Conservation (phyloP, 2,888 invertebrate genomes). For the Allacma fusca region DNA sequence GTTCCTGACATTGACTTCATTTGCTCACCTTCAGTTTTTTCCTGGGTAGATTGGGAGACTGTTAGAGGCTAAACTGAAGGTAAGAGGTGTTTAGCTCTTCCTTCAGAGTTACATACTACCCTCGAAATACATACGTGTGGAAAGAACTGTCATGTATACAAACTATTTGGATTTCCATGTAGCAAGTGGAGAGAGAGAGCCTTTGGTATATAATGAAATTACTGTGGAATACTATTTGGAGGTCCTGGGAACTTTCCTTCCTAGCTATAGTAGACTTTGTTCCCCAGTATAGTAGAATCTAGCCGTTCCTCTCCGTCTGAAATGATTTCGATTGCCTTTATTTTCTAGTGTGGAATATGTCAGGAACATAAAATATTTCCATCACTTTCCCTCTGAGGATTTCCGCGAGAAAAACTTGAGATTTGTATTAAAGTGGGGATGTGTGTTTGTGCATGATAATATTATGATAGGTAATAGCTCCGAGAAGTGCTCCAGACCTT, state of each 20-base stretch:
- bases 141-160: conserved; percentile 5
- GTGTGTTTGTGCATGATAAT: neutral
- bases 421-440: neutral
- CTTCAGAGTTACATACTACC: too few species aligned
- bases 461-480: neutral
- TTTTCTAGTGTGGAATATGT: neutral
- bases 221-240: neutral
- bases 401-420: conserved; percentile 4
- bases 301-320: neutral
- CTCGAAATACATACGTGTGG: too few species aligned
- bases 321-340: neutral
- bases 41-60: too few species aligned
- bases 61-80: neutral
- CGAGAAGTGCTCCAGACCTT: too few species aligned
- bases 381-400: conserved; percentile 3
- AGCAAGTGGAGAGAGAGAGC: neutral
- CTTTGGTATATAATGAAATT: conserved; percentile 7
- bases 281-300: too few species aligned
- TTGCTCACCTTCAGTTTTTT: neutral
- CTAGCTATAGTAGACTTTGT: too few species aligned
- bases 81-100: neutral
- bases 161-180: neutral
- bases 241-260: too few species aligned
- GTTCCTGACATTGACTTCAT: conserved; percentile 26
- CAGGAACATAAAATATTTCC: conserved; percentile 11